These are phyloP conservation scores for Microcaecilia unicolor DNA, from an alignment of 2,797 vertebrate species.

Conservation along the genomic window DNA sequence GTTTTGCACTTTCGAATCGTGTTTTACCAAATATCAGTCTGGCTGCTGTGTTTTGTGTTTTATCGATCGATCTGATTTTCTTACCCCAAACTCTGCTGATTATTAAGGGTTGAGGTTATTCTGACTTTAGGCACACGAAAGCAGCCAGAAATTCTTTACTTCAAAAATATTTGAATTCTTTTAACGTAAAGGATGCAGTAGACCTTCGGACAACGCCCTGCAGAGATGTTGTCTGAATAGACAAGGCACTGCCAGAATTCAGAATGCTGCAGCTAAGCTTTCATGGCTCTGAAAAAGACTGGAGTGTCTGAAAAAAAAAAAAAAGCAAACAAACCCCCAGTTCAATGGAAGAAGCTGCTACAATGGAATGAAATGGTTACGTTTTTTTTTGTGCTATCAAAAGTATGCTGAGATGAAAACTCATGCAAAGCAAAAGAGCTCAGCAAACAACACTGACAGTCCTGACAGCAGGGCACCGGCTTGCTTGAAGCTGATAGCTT, in stretches of 20 bases:
- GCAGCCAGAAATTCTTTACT: constrained; percentile 29
- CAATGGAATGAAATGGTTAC: constrained; percentile 47
- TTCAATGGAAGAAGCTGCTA: constrained; percentile 28
- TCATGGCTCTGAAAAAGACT: constrained; percentile 11
- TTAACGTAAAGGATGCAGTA: constrained; percentile 39
- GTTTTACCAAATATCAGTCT: no score
- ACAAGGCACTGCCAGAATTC: constrained; percentile 39
- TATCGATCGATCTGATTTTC: no score
- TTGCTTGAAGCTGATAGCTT: constrained; percentile 52
- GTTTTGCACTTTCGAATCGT: no score
- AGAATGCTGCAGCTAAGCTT: constrained; percentile 21
- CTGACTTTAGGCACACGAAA: constrained; percentile 43
- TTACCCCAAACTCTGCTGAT: no score
- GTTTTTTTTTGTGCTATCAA: constrained; percentile 30
- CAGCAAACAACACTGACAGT: constrained; percentile 61
- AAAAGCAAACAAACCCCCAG: no score
- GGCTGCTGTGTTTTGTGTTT: no score
- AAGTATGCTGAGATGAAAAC: constrained; percentile 6
- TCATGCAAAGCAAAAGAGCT: constrained; percentile 61
- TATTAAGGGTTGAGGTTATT: constrained; percentile 33
- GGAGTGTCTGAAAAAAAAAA: constrained; percentile 19
- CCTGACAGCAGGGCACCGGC: constrained; percentile 63
- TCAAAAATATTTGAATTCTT: constrained; percentile 43
- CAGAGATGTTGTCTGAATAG: constrained; percentile 48
- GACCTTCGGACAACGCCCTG: constrained; percentile 40